These are phyloP conservation scores for Andrena marginata DNA, from an alignment of 2,888 invertebrate genomes.

Conservation along the genomic window DNA sequence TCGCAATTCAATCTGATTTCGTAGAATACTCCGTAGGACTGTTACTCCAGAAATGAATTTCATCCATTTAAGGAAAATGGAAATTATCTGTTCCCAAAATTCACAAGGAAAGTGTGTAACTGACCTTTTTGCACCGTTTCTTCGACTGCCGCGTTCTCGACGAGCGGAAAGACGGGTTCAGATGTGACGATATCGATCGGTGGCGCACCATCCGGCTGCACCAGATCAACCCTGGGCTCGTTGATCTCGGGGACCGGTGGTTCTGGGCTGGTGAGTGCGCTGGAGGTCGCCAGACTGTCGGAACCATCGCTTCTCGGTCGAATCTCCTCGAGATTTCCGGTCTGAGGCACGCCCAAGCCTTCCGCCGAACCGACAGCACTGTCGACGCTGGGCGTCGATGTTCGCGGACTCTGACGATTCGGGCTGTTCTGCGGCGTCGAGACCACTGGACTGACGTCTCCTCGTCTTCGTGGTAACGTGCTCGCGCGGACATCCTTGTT, in stretches of 20 bases:
- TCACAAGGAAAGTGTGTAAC: neutral
- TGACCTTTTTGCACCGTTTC: constrained; percentile 86
- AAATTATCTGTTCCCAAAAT: neutral
- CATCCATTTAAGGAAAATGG: too few relatives aligned
- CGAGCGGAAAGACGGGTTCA: constrained; percentile 68
- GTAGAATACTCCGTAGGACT: too few relatives aligned
- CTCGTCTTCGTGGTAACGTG: constrained; percentile 84
- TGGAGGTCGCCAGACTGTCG: constrained; percentile 86
- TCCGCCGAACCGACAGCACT: constrained; percentile 88
- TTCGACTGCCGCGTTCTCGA: constrained; percentile 86
- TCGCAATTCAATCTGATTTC: too few relatives aligned
- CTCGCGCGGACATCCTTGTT: constrained; percentile 80
- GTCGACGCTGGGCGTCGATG: constrained; percentile 87
- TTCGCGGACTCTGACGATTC: constrained; percentile 79
- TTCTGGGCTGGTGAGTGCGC: constrained; percentile 86
- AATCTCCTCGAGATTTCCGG: constrained; percentile 72
- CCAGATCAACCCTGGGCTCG: constrained; percentile 83
- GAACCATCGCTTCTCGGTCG: constrained; percentile 85
- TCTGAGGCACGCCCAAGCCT: constrained; percentile 83
- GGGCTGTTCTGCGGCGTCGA: constrained; percentile 82
- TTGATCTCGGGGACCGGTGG: constrained; percentile 85
- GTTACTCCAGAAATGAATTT: too few relatives aligned
- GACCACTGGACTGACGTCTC: constrained; percentile 80
- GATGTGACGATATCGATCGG: constrained; percentile 59
- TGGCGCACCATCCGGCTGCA: constrained; percentile 64